Evolutionary conservation across 2,113 vertebrate species (phyloP), one percentile per base, ranked within the genome.

Genomic region (Nasalis larvatus): DNA sequence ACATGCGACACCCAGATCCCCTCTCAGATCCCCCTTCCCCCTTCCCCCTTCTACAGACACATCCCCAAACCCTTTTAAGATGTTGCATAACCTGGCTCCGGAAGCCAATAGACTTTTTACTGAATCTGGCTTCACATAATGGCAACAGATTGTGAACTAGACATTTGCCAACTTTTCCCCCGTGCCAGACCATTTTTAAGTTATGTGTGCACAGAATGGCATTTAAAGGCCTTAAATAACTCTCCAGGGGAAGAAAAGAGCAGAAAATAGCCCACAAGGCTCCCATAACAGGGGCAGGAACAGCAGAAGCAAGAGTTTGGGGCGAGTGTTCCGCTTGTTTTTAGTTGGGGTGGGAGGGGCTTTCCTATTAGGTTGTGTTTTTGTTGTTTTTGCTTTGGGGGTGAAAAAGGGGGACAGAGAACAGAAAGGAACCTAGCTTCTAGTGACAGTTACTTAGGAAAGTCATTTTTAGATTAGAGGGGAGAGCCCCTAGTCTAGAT

Each of bases 161-260:
- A 42, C 56, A 7, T 30, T 83, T 25, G 6, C 5, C 11, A 32
- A 0, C 18, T n/a, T 66, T 68, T n/a, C 58, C 86, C 42, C 74
- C 18, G 49, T 40, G 89, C 88, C 90, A 93, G 92, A 3, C 76
- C 88, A 45, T 77, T 92, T 94, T 77, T 37, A 92, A 96, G 63
- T 66, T 71, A 2, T 47, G 80, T 42, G 54, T 73, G 69, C 87
- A 87, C 45, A 86, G 45, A 88, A 94, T 45, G 45, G 56, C 68
- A 85, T 93, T 86, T 86, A 68, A 47, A 92, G 87, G 80, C 63
- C 95, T 90, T 66, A 76, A 73, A 32, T 74, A 25, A 83, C 77
- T 92, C 93, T 37, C 49, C 16, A 11, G n/a, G 40, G 84, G 54
- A 40, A 52, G 58, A 54, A 23, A 71, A 89, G 49, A 6, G 54